A percentile compares a stretch with the other conserved stretches of the same genome.
phyloP scores from a whole-genome alignment of 2,797 vertebrate genomes.

The Cryptoprocta ferox region DNA sequence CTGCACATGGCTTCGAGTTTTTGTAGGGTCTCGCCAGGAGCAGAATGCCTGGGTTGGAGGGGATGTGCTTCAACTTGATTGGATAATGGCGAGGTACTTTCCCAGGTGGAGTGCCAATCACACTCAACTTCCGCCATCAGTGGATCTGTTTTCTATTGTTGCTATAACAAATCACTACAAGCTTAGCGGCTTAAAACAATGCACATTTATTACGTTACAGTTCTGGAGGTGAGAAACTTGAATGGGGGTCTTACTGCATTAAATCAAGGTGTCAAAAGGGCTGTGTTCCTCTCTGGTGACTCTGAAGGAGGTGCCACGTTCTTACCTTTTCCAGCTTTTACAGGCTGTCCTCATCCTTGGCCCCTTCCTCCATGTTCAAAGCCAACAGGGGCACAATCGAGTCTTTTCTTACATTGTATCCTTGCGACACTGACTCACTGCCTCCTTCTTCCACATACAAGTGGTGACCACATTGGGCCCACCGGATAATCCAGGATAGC shows the following conservation, averaged over 20 bases:
- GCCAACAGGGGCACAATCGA: background rate
- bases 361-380: background rate
- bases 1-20: background rate
- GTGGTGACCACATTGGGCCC: background rate
- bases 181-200: background rate
- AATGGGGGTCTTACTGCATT: background rate
- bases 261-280: background rate
- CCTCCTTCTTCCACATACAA: background rate
- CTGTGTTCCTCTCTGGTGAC: background rate
- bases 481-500: background rate
- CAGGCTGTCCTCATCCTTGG: background rate
- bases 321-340: too few species aligned
- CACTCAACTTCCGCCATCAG: fast-evolving
- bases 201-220: background rate
- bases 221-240: background rate
- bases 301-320: background rate
- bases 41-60: background rate
- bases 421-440: background rate
- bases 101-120: background rate
- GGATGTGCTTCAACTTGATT: fast-evolving
- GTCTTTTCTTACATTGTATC: background rate
- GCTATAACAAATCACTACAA: background rate
- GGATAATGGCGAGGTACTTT: background rate
- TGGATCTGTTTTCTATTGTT: background rate
- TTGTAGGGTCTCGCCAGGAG: too few species aligned